Base-by-base conservation (phyloP, 1,140 invertebrate species). In the Eulimnadia texana region DNA sequence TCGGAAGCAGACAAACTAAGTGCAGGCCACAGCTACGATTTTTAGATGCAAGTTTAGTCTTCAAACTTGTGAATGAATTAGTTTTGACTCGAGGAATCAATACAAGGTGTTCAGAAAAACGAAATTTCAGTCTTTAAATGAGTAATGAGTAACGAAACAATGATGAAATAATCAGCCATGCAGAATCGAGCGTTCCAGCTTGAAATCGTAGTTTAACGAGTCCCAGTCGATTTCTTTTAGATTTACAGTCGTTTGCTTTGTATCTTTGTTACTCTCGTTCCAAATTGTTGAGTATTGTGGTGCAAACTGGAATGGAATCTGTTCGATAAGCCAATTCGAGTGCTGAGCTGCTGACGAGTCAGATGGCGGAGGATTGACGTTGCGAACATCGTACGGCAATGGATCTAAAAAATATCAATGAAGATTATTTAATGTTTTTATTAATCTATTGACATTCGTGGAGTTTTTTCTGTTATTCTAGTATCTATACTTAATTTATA, bases 201-300 rank as follows among this genome's bases (percentile, higher is more conserved):
- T 47, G 24, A 63, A 63, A 29, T 59, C 28, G 42, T 63, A 63
- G 50, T 50, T 62, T 13, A 63, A 50, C 0, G 49, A 20, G 50
- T 57, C 55, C 57, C 55, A 53, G 28, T 63, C 62, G 11, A 63
- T 57, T 33, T 63, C 56, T 33, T 28, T 59, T 6, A 63, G 50
- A 20, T n/a, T 61, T 25, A 27, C 28, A 51, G 23, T 24, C 9
- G 50, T 22, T n/a, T 51, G 16, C 1, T 20, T 53, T 1, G 29
- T 3, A 33, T 10, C 23, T 3, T 19, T 13, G 10, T n/a, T n/a
- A n/a, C 53, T 11, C 11, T 25, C 16, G 19, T 3, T 27, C 60
- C 60, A 61, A n/a, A 61, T 54, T 9, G 27, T 33, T 3, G 25
- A 23, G 29, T 61, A 61, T 2, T 25, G 22, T 22, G 56, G 29